Percentiles rank a stretch among this genome's conserved stretches.
Conservation (phyloP, 2,888 invertebrate species). For the Flabesymbios commensalis region DNA sequence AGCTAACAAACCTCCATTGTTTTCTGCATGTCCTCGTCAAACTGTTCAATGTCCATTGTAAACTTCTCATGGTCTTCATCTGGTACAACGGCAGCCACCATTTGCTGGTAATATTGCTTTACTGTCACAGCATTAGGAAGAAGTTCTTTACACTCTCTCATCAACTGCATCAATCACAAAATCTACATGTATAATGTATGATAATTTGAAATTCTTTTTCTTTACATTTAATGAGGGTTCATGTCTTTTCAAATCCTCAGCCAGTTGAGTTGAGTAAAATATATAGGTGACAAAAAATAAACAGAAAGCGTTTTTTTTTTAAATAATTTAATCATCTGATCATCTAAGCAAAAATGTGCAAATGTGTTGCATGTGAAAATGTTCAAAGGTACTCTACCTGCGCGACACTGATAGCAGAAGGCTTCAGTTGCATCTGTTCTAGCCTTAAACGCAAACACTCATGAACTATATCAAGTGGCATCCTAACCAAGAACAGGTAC, state of each 20-base stretch:
- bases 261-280: no score
- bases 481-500: slow-evolving; percentile 82
- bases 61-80: slow-evolving; percentile 45
- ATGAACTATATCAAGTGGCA: slow-evolving; percentile 88
- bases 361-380: no score
- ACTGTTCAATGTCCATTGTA: slow-evolving; percentile 65
- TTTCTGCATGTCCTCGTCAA: slow-evolving; percentile 76
- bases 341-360: no score
- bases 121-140: slow-evolving; percentile 81
- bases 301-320: no score
- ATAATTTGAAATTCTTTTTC: no score
- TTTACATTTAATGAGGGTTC: no score
- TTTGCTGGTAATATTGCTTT: slow-evolving; percentile 71
- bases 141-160: slow-evolving; percentile 88
- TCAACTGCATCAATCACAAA: slow-evolving; percentile 66
- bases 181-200: slow-evolving; percentile 1
- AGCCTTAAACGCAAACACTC: slow-evolving; percentile 85
- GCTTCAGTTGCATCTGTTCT: slow-evolving; percentile 67
- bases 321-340: no score
- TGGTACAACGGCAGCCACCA: slow-evolving; percentile 56
- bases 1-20: slow-evolving; percentile 72
- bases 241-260: no score
- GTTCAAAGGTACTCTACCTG: slow-evolving; percentile 74
- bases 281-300: no score
- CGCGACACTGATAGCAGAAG: slow-evolving; percentile 82